Evolutionary conservation across 2,113 vertebrate genomes (phyloP), one percentile per base, ranked within the genome.

Genomic region (Notothenia rossii): DNA sequence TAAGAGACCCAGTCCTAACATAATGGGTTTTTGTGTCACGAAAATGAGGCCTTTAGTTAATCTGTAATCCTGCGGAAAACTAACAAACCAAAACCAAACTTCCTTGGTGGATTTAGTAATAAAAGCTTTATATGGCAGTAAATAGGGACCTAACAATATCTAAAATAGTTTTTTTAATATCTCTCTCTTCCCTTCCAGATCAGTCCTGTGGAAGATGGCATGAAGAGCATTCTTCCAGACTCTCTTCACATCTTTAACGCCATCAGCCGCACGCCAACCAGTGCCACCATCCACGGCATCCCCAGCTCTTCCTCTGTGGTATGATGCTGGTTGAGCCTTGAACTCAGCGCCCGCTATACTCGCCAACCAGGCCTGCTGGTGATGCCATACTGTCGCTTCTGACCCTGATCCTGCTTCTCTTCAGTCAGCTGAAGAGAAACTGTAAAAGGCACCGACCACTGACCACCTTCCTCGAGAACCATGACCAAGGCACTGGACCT

Each of bases 231-330:
- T 74, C 94, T 98, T 77, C 96, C 97, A 2, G 97, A 99, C 82
- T 99, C 98, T 0, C 93, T 99, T 70, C 98, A 99, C 91, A 98
- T 99, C 92, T 99, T 99, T 88, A 99, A 98, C 0, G 98, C 98
- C 94, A 99, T 99, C 93, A 99, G 98, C 5, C 97, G 98, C 75
- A 99, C 98, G 3, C 97, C 98, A n/a, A 97, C 96, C 87, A 94
- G 96, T 84, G 96, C 98, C 88, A 95, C 96, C 63, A 96, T 99
- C 90, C 97, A 98, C 18, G 98, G 98, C 85, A 95, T 99, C 91
- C 97, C 98, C 90, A 97, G 95, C 90, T 97, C 97, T 36, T 98
- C 98, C 83, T 99, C 98, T 1, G 94, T 98, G 91, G 97, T 96
- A 88, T 99, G 96, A 99, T 54, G 55, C 54, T n/a, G 50, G 60